phyloP scores from a whole-genome alignment of 2,113 vertebrate species.

The Steatornis caripensis region DNA sequence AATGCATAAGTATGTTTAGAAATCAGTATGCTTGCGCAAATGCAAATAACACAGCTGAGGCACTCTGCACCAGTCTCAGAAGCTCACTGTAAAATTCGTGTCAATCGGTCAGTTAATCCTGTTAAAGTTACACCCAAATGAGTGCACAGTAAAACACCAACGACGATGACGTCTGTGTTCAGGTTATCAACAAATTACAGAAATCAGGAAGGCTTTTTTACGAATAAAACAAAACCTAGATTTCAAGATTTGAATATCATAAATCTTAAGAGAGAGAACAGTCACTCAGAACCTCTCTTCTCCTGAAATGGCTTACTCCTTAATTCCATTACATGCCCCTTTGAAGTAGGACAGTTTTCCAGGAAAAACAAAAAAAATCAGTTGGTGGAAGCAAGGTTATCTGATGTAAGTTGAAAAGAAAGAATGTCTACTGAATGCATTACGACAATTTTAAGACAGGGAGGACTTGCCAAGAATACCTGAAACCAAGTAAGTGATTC shows the following conservation, averaged over 20 bases:
- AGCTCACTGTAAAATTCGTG: neutral
- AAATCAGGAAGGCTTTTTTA: neutral
- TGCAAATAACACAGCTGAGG: neutral
- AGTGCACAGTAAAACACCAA: neutral
- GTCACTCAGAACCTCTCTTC: neutral
- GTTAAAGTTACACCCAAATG: neutral
- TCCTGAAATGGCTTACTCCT: neutral
- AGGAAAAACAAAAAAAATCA: neutral
- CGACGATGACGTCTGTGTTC: neutral
- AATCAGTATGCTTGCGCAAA: neutral
- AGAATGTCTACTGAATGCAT: neutral
- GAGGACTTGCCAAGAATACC: neutral
- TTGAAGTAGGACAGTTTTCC: neutral
- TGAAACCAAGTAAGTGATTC: neutral
- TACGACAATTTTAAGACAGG: neutral
- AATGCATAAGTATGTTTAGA: neutral
- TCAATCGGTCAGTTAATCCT: neutral
- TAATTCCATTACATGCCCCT: neutral
- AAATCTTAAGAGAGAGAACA: neutral
- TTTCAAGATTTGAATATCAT: neutral
- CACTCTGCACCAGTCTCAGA: neutral
- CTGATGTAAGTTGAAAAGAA: neutral
- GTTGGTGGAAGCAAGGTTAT: neutral
- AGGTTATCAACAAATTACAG: neutral
- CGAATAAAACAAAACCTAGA: neutral